phyloP scores from a whole-genome alignment of 2,113 vertebrate species.

The Chaenogobius annularis region DNA sequence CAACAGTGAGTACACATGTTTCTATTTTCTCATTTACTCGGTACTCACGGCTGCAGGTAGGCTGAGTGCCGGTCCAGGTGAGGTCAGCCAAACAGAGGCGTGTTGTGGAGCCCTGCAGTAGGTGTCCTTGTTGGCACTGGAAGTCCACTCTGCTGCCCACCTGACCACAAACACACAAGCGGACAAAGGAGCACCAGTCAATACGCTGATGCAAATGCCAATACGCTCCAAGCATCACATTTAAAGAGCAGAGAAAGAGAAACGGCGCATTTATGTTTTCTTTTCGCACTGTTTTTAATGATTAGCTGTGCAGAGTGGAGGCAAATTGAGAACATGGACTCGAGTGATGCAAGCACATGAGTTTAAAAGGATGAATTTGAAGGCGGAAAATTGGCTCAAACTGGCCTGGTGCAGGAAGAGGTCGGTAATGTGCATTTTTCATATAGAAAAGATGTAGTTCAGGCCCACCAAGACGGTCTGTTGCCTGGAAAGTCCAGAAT shows the following conservation, averaged over 20 bases:
- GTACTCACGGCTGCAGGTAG: conserved; percentile 91
- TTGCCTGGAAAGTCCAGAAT: no score
- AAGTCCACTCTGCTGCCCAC: conserved; percentile 90
- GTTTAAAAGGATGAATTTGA: conserved; percentile 12
- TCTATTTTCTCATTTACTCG: background rate
- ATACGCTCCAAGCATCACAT: conserved; percentile 52
- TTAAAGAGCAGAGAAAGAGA: conserved; percentile 52
- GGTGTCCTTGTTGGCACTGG: conserved; percentile 91
- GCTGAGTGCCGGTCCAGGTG: conserved; percentile 92
- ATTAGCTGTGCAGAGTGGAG: conserved; percentile 51
- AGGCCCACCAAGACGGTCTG: no score
- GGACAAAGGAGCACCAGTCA: conserved; percentile 50
- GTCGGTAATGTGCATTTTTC: no score
- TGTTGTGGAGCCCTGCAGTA: conserved; percentile 94
- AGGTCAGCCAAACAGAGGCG: conserved; percentile 91
- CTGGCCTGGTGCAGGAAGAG: no score
- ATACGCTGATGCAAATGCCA: conserved; percentile 63
- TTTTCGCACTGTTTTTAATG: conserved; percentile 33
- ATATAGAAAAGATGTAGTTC: no score
- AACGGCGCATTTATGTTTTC: conserved; percentile 33
- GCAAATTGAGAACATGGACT: conserved; percentile 51
- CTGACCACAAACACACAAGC: conserved; percentile 63
- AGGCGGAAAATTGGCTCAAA: conserved; percentile 7
- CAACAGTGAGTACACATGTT: conserved; percentile 3
- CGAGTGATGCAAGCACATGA: conserved; percentile 36